A percentile compares a stretch with the other conserved stretches of the same genome.
These are phyloP conservation scores for Drosophila stalkeri DNA, from an alignment of 2,888 invertebrate genomes.

Conservation along the genomic window DNA sequence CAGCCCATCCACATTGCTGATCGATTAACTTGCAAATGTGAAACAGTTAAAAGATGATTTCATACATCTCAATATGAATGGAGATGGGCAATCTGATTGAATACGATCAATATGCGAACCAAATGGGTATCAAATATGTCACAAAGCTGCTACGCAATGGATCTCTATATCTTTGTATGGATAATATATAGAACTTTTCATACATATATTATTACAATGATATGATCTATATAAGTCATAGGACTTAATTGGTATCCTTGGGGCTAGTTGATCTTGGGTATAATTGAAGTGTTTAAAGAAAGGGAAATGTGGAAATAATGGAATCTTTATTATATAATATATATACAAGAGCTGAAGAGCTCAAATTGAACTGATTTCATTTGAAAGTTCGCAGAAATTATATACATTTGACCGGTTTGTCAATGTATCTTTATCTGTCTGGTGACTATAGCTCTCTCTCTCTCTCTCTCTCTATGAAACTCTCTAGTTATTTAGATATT, in stretches of 20 bases:
- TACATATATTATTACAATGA: neutral
- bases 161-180: neutral
- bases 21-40: constrained; percentile 60
- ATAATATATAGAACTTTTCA: neutral
- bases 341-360: neutral
- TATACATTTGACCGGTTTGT: no score
- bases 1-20: constrained; percentile 35
- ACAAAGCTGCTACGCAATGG: neutral
- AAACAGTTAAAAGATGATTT: constrained; percentile 52
- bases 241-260: neutral
- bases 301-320: neutral
- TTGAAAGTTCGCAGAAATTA: no score
- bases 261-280: no score
- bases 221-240: neutral
- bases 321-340: neutral
- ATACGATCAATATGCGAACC: neutral
- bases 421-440: neutral
- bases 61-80: constrained; percentile 37
- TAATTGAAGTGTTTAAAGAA: neutral
- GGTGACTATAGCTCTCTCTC: no score
- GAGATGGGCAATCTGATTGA: constrained; percentile 23
- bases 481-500: neutral
- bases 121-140: neutral
- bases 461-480: neutral
- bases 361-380: no score